These are phyloP conservation scores for Strix aluco DNA, from an alignment of 2,113 vertebrate genomes.

Conservation along the genomic window DNA sequence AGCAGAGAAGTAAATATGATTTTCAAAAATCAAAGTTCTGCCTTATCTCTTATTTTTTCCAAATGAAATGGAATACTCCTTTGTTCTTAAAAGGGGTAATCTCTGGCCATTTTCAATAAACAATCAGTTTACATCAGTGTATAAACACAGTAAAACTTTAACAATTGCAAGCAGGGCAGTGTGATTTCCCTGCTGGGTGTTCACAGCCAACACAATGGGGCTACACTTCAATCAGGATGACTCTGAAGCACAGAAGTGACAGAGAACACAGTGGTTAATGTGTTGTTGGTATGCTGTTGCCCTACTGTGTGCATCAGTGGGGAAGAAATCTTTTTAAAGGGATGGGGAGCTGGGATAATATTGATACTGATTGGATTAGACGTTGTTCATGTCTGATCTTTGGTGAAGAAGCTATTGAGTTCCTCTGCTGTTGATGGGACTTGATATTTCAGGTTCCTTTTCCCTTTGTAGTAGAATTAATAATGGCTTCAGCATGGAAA, in stretches of 20 bases:
- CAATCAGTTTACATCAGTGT: neutral
- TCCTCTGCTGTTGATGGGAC: neutral
- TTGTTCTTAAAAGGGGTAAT: neutral
- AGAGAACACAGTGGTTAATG: neutral
- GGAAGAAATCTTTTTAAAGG: slow-evolving; percentile 12
- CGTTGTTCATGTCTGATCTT: slow-evolving; percentile 26
- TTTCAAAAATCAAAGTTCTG: neutral
- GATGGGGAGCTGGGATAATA: slow-evolving; percentile 4
- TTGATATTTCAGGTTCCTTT: slow-evolving; percentile 1
- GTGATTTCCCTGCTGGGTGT: neutral
- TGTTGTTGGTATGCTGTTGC: neutral
- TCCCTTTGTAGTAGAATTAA: neutral
- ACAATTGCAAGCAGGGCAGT: neutral
- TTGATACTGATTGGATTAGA: slow-evolving; percentile 36
- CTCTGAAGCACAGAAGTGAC: neutral
- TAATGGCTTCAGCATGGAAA: neutral
- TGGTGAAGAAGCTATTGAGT: slow-evolving; percentile 21
- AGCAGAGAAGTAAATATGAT: neutral
- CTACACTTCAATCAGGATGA: neutral
- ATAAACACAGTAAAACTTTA: neutral
- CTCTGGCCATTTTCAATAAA: neutral
- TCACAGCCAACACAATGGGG: neutral
- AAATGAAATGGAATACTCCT: neutral
- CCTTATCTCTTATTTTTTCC: neutral
- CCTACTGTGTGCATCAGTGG: neutral